Percentiles rank a stretch among this genome's conserved stretches.
These are phyloP conservation scores for Megaceryle torquata DNA, from an alignment of 2,113 vertebrate genomes.

Conservation along the genomic window DNA sequence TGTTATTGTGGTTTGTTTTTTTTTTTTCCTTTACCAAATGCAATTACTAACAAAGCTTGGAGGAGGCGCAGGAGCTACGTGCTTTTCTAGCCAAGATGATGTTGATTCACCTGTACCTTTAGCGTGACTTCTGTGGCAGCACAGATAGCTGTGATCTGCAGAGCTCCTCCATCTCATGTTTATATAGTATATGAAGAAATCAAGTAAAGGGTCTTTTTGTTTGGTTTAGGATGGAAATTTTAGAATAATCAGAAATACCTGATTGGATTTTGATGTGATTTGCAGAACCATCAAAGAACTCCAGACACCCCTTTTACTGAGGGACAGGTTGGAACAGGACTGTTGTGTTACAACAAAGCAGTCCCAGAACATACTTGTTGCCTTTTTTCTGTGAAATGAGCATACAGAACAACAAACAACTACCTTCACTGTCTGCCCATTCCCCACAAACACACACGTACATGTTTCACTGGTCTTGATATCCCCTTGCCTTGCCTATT, in stretches of 20 bases:
- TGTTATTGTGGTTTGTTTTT: too few relatives aligned
- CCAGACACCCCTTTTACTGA: fast-evolving
- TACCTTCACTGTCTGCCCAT: not conserved
- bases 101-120: not conserved
- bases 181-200: not conserved
- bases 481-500: too few relatives aligned
- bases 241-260: not conserved
- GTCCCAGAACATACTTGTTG: not conserved
- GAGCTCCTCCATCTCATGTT: not conserved
- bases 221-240: not conserved
- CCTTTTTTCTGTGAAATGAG: not conserved
- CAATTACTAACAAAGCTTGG: not conserved
- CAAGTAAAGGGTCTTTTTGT: not conserved
- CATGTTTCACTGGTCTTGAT: not conserved
- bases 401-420: fast-evolving
- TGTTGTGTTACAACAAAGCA: not conserved
- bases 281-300: not conserved
- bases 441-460: not conserved
- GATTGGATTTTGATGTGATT: not conserved
- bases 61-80: not conserved
- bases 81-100: not conserved
- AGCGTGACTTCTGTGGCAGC: not conserved
- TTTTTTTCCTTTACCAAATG: not conserved
- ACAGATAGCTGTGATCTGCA: not conserved
- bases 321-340: not conserved